Conservation (phyloP, 2,113 vertebrate genomes). For the Eptatretus burgeri region DNA sequence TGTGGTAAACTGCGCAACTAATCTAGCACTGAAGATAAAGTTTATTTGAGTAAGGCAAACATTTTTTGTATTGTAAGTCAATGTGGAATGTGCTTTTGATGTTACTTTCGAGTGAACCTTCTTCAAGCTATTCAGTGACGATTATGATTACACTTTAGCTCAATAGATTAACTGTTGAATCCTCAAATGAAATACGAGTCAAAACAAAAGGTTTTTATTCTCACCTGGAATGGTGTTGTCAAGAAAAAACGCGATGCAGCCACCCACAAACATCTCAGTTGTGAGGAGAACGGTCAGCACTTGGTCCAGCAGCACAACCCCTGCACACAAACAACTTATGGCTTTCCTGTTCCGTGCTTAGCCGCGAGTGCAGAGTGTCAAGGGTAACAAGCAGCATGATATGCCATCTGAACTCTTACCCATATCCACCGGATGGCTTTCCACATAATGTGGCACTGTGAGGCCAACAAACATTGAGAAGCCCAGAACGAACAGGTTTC, state of each 20-base stretch:
- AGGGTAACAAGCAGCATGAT: too few species aligned
- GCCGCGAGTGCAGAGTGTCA: too few species aligned
- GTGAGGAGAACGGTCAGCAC: slow-evolving; percentile 71
- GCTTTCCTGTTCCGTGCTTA: too few species aligned
- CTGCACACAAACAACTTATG: slow-evolving; percentile 15
- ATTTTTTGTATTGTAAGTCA: not conserved
- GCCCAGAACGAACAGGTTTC: slow-evolving; percentile 77
- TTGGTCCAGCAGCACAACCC: slow-evolving; percentile 51
- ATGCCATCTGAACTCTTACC: not conserved
- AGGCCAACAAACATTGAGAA: slow-evolving; percentile 83
- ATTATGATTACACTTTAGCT: not conserved
- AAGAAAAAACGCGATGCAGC: slow-evolving; percentile 49
- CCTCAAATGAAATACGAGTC: not conserved
- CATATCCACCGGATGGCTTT: slow-evolving; percentile 22
- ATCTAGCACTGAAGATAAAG: too few species aligned
- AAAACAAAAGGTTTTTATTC: not conserved
- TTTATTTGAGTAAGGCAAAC: too few species aligned
- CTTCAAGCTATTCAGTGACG: not conserved
- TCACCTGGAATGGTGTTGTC: slow-evolving; percentile 89
- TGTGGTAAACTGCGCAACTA: too few species aligned
- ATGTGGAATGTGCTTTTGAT: not conserved
- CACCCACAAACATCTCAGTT: slow-evolving; percentile 89
- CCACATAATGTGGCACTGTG: slow-evolving; percentile 49
- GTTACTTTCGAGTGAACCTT: not conserved
- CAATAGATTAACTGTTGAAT: not conserved